Base-by-base conservation (phyloP, 2,113 vertebrate genomes). In the Coptodon rendalli region DNA sequence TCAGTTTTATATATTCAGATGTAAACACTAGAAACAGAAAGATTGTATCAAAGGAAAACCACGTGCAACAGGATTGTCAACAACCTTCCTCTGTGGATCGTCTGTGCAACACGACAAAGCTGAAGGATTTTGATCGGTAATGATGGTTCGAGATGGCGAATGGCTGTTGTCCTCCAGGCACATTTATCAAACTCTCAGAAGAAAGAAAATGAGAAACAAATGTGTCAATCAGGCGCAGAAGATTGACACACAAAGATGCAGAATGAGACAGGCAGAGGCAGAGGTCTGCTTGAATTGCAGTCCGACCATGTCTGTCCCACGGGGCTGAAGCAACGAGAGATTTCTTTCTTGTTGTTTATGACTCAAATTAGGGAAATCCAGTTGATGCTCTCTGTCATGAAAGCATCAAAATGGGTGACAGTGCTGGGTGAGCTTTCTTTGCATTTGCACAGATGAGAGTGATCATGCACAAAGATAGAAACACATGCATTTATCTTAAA, bases 121-220 rank as follows among this genome's bases (percentile, higher is more conserved):
- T 13, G 40, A 48, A 88, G 80, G 14, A 22, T 45, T 83, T 50
- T 79, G 71, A 88, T 82, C 73, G 85, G 24, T 81, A 87, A 54
- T 16, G n/a, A 82, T 52, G 2, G 66, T 61, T 54, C 2, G 16
- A 87, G 56, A 45, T 66, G 66, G 45, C 83, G 6, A 50, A 84
- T 63, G 81, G 36, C 71, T 91, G 66, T 86, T 86, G 90, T 93
- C 89, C 87, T 93, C 82, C 76, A 87, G 86, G 87, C 53, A 80
- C 87, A 89, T 94, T 89, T 89, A 89, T 91, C 80, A 92, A 85
- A 40, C 89, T 80, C 86, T 86, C 80, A 84, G 52, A 86, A 81
- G 90, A 89, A 94, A 90, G 80, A 80, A 71, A 87, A 78, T 29
- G 31, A 79, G 36, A 34, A 63, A 82, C 81, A 85, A 85, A 81